Base-by-base conservation (phyloP, 64 coral and sea anemone species). In the Montipora capricornis region DNA sequence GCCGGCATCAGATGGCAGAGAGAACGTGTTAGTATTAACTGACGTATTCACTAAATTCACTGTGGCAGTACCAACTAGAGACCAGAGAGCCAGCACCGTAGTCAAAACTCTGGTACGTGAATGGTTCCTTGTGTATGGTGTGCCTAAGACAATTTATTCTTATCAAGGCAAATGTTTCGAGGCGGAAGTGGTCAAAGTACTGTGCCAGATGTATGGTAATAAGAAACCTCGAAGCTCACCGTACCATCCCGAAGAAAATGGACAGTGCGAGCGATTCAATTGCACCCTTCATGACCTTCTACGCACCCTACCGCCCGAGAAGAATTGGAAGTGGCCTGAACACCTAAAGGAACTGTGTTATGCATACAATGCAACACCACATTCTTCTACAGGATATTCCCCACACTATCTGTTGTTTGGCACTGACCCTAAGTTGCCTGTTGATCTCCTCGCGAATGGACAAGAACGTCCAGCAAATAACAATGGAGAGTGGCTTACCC, bases 51-150 rank as follows among this genome's bases (percentile, higher is more conserved):
- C 68, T 3, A 88, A 88, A 14, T 88, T 88, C 70, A 88, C 86
- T 6, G 11, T 88, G 2, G 86, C 68, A 52, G 59, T 85, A 24
- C 82, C 82, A 60, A 85, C 82, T 8, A 16, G 47, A 16, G 82
- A 85, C 44, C 82, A 85, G 62, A 15, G 12, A 46, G 82, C 82
- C 15, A n/a, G 13, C 59, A 83, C 90, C 4, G 81, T 82, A 2
- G 82, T 81, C n/a, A 90, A 90, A 64, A 55, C 79, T 4, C 78
- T 91, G 20, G 47, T 91, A 15, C 83, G 83, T 44, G 91, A 93
- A 0, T 93, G 82, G 57, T 93, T 93, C 59, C 44, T 93, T 8
- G 69, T 89, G n/a, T 89, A 94, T 80, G 92, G 92, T 0, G 85
- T 75, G 1, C 85, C 92, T 5, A 57, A 73, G 19, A 49, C 59